A percentile compares a stretch with the other conserved stretches of the same genome.
phyloP scores from a whole-genome alignment of 2,888 invertebrate species.

The Dinocampus coccinellae region DNA sequence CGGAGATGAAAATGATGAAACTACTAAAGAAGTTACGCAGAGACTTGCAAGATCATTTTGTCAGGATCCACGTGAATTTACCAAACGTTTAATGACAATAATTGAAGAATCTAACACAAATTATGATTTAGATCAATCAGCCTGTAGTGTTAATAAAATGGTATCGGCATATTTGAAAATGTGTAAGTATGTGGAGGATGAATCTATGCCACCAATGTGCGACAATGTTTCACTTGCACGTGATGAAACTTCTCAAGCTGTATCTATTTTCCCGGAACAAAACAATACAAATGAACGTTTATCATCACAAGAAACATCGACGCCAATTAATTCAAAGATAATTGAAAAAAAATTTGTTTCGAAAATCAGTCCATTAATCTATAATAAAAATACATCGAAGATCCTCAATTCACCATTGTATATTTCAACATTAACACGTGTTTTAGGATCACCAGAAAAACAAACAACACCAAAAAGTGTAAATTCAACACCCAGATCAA shows the following conservation, averaged over 20 bases:
- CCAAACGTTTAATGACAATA: conserved; percentile 58
- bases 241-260: not conserved
- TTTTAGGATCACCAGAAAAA: not conserved
- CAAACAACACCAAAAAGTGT: not conserved
- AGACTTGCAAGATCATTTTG: conserved; percentile 53
- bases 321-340: not conserved
- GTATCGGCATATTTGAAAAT: conserved; percentile 59
- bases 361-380: not conserved
- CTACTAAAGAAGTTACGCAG: not conserved
- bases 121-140: conserved; percentile 41
- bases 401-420: not conserved
- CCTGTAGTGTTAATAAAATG: conserved; percentile 55
- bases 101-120: conserved; percentile 58
- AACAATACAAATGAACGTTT: not conserved
- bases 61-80: conserved; percentile 55
- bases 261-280: not conserved
- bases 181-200: conserved; percentile 62
- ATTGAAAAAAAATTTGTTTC: not conserved
- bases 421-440: not conserved
- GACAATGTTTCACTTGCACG: not conserved
- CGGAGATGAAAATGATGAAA: not conserved
- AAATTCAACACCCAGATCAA: not conserved
- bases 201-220: conserved; percentile 56
- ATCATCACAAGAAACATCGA: not conserved
- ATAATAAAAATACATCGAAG: not conserved